A percentile compares a stretch with the other conserved stretches of the same genome.
phyloP scores from a whole-genome alignment of 2,888 invertebrate genomes.

The Catocala fraxini region DNA sequence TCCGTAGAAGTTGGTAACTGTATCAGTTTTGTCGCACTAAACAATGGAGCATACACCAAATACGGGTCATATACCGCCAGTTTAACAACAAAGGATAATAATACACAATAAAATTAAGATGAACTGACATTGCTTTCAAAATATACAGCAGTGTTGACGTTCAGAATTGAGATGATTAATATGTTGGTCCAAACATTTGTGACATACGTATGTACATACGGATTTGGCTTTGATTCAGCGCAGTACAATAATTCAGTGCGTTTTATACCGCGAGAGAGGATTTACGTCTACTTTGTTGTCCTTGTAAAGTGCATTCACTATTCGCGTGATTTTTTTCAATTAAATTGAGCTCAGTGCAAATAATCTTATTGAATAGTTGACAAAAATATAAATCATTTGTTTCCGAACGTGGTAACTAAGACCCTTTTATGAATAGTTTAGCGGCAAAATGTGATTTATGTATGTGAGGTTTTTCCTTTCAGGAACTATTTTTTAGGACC shows the following conservation, averaged over 20 bases:
- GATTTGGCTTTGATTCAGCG: constrained; percentile 39
- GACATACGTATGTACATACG: constrained; percentile 21
- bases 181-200: constrained; percentile 31
- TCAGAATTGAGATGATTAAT: constrained; percentile 18
- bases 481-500: background rate
- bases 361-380: constrained; percentile 12
- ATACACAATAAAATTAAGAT: constrained; percentile 15
- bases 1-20: background rate
- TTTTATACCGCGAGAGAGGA: constrained; percentile 43
- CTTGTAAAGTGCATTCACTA: constrained; percentile 40
- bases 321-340: constrained; percentile 38
- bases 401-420: constrained; percentile 14
- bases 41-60: constrained; percentile 26
- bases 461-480: constrained; percentile 8
- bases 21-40: constrained; percentile 18
- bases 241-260: constrained; percentile 51
- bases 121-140: background rate
- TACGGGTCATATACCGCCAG: constrained; percentile 20
- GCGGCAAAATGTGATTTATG: constrained; percentile 40
- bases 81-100: constrained; percentile 33
- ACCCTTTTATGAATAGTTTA: constrained; percentile 3
- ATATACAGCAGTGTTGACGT: constrained; percentile 10
- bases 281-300: constrained; percentile 46
- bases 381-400: constrained; percentile 10
- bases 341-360: constrained; percentile 14